These are phyloP conservation scores for Atta colombica DNA, from an alignment of 1,140 invertebrate genomes.

Conservation along the genomic window DNA sequence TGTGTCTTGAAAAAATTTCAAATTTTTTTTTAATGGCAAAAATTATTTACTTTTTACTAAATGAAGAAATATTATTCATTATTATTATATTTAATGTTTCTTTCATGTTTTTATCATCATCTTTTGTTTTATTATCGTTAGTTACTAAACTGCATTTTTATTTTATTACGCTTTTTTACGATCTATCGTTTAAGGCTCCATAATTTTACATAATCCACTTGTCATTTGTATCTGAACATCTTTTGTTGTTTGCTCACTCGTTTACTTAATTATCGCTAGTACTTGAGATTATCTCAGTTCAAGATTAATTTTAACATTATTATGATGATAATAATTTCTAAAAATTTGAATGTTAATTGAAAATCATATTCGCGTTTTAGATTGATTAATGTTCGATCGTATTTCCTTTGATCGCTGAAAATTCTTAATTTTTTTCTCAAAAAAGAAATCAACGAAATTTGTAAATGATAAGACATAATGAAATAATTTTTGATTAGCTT, in stretches of 20 bases:
- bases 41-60: background rate
- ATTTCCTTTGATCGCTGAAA: background rate
- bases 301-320: background rate
- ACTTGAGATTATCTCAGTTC: background rate
- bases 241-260: slow-evolving; percentile 10
- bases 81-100: background rate
- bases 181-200: background rate
- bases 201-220: background rate
- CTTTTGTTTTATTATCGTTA: background rate
- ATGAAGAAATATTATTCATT: slow-evolving; percentile 4
- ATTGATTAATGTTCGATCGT: background rate
- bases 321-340: background rate
- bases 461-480: background rate
- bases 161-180: background rate
- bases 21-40: background rate
- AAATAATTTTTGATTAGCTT: too few species aligned
- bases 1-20: background rate
- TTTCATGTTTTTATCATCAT: background rate
- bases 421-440: background rate
- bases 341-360: background rate
- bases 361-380: background rate
- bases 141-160: background rate
- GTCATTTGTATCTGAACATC: background rate
- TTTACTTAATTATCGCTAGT: slow-evolving; percentile 12
- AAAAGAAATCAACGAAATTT: background rate